Percentiles rank a stretch among this genome's conserved stretches.
Conservation (phyloP, 2,888 invertebrate species). For the Caenorhabditis japonica region DNA sequence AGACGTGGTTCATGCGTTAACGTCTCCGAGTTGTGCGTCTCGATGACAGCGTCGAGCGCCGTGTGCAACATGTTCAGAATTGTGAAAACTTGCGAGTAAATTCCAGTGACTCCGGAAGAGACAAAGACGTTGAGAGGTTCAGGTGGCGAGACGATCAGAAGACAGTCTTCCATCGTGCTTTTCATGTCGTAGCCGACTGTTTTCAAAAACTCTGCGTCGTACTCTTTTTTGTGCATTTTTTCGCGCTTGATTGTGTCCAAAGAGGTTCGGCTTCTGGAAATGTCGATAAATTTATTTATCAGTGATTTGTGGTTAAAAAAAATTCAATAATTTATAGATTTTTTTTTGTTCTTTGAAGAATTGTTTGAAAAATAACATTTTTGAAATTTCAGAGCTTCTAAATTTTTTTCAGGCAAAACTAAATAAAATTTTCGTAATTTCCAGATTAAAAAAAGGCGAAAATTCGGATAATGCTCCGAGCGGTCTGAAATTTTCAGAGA, state of each 20-base stretch:
- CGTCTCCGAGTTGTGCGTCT: conserved; percentile 40
- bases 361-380: neutral
- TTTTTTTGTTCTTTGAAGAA: neutral
- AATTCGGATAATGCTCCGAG: too few relatives aligned
- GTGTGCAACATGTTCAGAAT: conserved; percentile 36
- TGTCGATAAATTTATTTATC: too few relatives aligned
- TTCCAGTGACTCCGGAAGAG: conserved; percentile 16
- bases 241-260: conserved; percentile 27
- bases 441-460: too few relatives aligned
- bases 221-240: conserved; percentile 25
- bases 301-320: too few relatives aligned
- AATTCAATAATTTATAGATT: too few relatives aligned
- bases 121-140: conserved; percentile 45
- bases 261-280: conserved; percentile 11
- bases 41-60: conserved; percentile 39
- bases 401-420: too few relatives aligned
- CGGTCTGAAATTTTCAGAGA: too few relatives aligned
- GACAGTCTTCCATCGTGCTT: conserved; percentile 29
- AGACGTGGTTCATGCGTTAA: conserved; percentile 40
- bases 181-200: conserved; percentile 37
- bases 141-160: conserved; percentile 25
- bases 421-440: too few relatives aligned
- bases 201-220: conserved; percentile 30
- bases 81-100: conserved; percentile 46
- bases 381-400: too few relatives aligned